These are phyloP conservation scores for Orestias chungarensis DNA, from an alignment of 2,797 vertebrate species.

Conservation along the genomic window DNA sequence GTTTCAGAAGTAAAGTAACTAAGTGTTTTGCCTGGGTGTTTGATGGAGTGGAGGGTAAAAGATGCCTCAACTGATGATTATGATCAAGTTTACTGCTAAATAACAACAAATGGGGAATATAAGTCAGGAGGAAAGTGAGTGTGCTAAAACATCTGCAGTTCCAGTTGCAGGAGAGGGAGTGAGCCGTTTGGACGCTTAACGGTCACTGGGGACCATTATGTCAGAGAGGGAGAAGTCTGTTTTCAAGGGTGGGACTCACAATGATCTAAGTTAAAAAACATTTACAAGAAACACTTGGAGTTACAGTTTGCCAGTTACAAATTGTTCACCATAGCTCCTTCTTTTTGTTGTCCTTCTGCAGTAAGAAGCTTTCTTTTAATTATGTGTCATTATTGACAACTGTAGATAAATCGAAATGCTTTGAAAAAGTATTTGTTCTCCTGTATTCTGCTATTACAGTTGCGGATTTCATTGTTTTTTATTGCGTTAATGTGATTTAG, in stretches of 20 bases:
- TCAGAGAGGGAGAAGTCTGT: conserved; percentile 70
- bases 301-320: conserved; percentile 59
- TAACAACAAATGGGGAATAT: background rate
- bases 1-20: background rate
- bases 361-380: too few species aligned
- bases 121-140: conserved; percentile 7
- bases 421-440: background rate
- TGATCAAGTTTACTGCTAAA: background rate
- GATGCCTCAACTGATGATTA: background rate
- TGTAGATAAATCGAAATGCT: background rate
- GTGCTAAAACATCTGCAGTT: conserved; percentile 13
- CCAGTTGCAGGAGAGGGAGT: conserved; percentile 26
- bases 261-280: conserved; percentile 77
- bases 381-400: background rate
- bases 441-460: background rate
- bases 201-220: conserved; percentile 68
- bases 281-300: conserved; percentile 74
- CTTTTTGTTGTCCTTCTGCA: conserved; percentile 6
- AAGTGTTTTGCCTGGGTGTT: background rate
- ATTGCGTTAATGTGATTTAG: background rate
- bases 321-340: conserved; percentile 41
- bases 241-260: conserved; percentile 79
- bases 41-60: background rate
- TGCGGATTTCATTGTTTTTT: background rate
- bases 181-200: conserved; percentile 34